These are phyloP conservation scores for Morone chrysops DNA, from an alignment of 2,113 vertebrate genomes.

Conservation along the genomic window DNA sequence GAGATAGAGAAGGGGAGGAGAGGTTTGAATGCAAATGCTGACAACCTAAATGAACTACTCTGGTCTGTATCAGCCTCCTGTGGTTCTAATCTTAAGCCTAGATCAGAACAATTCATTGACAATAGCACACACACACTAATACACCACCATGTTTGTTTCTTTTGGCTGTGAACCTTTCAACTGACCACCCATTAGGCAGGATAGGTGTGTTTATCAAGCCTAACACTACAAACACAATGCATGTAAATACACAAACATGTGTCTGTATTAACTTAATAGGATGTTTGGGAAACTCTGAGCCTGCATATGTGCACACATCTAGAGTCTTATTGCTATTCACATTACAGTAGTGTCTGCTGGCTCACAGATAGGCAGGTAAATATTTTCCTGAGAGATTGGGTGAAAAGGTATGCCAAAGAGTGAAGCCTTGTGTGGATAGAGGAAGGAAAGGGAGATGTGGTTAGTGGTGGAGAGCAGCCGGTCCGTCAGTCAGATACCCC, in stretches of 20 bases:
- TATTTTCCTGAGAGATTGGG: slow-evolving; percentile 43
- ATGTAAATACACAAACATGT: slow-evolving; percentile 16
- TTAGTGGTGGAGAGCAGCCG: slow-evolving; percentile 36
- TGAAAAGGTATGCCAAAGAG: slow-evolving; percentile 14
- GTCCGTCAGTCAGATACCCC: slow-evolving; percentile 47
- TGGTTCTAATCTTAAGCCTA: slow-evolving; percentile 46
- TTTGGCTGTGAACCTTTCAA: slow-evolving; percentile 45
- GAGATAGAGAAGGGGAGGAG: slow-evolving; percentile 14
- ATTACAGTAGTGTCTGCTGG: not conserved
- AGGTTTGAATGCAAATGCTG: slow-evolving; percentile 47
- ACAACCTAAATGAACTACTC: slow-evolving; percentile 60
- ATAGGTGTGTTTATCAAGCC: slow-evolving; percentile 37
- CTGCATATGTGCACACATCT: not conserved
- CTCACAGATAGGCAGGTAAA: slow-evolving; percentile 37
- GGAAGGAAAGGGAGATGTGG: slow-evolving; percentile 61
- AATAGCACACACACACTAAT: slow-evolving; percentile 54
- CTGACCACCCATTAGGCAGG: slow-evolving; percentile 52
- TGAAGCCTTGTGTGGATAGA: slow-evolving; percentile 45
- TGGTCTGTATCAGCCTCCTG: slow-evolving; percentile 25
- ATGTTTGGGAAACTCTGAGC: not conserved
- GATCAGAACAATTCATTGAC: slow-evolving; percentile 60
- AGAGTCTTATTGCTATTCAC: not conserved
- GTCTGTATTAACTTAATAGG: not conserved
- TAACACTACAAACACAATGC: slow-evolving; percentile 39
- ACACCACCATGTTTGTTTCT: slow-evolving; percentile 63